Evolutionary conservation across 2,888 invertebrate species (phyloP), one percentile per base, ranked within the genome.

Genomic region (Phasia obesa): DNA sequence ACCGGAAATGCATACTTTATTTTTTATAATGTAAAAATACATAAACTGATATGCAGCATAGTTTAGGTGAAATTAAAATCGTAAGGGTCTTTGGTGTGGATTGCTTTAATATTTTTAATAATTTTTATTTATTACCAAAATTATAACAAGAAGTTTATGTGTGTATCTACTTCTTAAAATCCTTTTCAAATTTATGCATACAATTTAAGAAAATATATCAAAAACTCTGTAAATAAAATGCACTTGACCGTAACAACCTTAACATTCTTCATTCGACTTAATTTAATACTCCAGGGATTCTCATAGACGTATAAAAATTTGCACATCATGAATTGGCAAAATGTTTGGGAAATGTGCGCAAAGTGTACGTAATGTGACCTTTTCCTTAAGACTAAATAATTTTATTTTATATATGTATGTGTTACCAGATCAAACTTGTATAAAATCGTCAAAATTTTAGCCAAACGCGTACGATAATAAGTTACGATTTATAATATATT

Each of bases 321-420:
- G 79, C 79, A 83, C 79, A 76, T 76, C 83, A 83, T 83, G 83
- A 79, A 49, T 76, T 83, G 75, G 65, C 79, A 83, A 76, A 79
- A 79, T 65, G 78, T 60, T 65, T 70, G 57, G 73, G 47, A 55
- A 64, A 65, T 55, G 44, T 42, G 9, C 35, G 53, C 55, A 74
- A 62, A 64, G 11, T 49, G 19, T 57, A 13, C 67, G 79, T 71
- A 79, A 79, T 79, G 47, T 79, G 83, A 76, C 83, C 79, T 83
- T 79, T 83, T 78, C 74, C 27, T 64, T 64, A 44, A 19, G 25
- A 44, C 17, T 42, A 23, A 51, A 42, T n/a, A 17, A 4, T 25
- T 44, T 42, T 75, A 4, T 57, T 65, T 76, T 53, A 62, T 27
- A 25, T 38, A 42, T 4, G 17, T 11, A 35, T 11, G 35, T 35